Base-by-base conservation (phyloP, 1,140 invertebrate genomes). In the Pinna nobilis region DNA sequence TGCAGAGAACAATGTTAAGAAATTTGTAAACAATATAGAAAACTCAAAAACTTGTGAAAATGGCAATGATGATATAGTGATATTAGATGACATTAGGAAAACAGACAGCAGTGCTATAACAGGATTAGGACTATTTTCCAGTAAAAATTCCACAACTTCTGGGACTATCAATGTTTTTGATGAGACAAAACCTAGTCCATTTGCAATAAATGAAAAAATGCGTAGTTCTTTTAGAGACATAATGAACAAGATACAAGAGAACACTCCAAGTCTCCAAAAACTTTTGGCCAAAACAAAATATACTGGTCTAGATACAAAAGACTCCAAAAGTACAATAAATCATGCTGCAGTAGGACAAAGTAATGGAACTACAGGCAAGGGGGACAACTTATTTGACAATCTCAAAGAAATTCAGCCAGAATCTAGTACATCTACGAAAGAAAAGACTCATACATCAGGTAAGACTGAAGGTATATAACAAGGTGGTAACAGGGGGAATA, bases 181-280 rank as follows among this genome's bases (percentile, higher is more conserved):
- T 33, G 55, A 59, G n/a, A n/a, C 28, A 18, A 61, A 35, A 37
- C 23, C 23, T 37, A 64, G 25, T 20, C 53, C 39, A 32, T 69
- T 61, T 74, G 64, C 50, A 30, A 79, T 79, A 50, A 70, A 66
- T 61, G 74, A 70, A 11, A 76, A 76, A 50, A 74, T 79, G 37
- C 35, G 71, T 28, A 76, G 63, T 39, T 76, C 78, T 30, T 65
- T 79, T 25, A 69, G 69, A 66, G 75, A 73, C 47, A 76, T 79
- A 25, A 76, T 79, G 78, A 66, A 70, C 28, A 79, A 75, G 60
- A 65, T 78, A 28, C 61, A 65, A 6, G 67, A 78, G 53, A 67
- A 67, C 53, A 67, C 64, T 67, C 64, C 64, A 67, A 67, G 44
- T 15, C 44, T 67, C 33, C 44, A 50, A 37, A 67, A 67, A 51